These are phyloP conservation scores for Petaurus breviceps DNA, from an alignment of 2,113 vertebrate genomes.

Conservation along the genomic window DNA sequence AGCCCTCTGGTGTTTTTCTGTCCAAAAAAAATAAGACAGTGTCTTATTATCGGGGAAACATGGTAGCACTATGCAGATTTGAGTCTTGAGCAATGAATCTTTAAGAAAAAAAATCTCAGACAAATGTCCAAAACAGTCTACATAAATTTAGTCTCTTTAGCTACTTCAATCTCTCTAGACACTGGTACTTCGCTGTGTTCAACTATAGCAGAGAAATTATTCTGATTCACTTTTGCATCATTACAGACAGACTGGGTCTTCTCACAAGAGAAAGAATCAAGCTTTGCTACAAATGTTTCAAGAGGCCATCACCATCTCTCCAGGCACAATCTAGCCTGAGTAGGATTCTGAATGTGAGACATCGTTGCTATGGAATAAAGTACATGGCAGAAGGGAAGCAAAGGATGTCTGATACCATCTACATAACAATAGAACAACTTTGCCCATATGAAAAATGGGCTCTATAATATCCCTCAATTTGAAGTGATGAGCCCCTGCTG, in stretches of 20 bases:
- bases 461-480: constrained; percentile 91
- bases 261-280: background rate
- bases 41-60: too few species aligned
- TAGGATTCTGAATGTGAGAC: background rate
- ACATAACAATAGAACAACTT: background rate
- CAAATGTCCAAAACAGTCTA: background rate
- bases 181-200: background rate
- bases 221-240: background rate
- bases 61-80: background rate
- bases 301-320: background rate
- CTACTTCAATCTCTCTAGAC: background rate
- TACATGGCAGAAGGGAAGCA: constrained; percentile 43
- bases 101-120: background rate
- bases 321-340: background rate
- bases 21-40: too few species aligned
- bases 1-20: too few species aligned
- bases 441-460: background rate
- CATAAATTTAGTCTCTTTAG: background rate
- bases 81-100: background rate
- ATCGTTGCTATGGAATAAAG: constrained; percentile 67
- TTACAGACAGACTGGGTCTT: background rate
- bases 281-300: background rate
- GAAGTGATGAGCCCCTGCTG: constrained; percentile 88
- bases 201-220: background rate
- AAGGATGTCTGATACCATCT: constrained; percentile 33